These are phyloP conservation scores for Silvanus unidentatus DNA, from an alignment of 2,888 invertebrate species.

Conservation along the genomic window DNA sequence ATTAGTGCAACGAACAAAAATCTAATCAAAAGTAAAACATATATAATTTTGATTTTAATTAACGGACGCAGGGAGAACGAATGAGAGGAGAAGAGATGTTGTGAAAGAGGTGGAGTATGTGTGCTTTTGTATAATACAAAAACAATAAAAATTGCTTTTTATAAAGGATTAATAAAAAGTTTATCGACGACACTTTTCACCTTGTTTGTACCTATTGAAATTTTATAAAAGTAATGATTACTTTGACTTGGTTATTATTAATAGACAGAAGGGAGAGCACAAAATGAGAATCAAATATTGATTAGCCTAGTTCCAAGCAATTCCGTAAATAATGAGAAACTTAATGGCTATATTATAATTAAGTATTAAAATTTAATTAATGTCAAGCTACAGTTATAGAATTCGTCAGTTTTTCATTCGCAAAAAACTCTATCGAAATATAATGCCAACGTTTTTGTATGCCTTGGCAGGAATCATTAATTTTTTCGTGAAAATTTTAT, in stretches of 20 bases:
- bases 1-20: too few species aligned
- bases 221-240: constrained; percentile 2
- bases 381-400: constrained; percentile 16
- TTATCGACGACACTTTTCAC: constrained; percentile 15
- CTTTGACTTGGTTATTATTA: not conserved
- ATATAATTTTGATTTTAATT: too few species aligned
- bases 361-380: constrained; percentile 29
- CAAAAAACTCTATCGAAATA: too few species aligned
- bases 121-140: too few species aligned
- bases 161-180: too few species aligned
- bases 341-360: constrained; percentile 26
- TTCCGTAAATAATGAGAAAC: constrained; percentile 26
- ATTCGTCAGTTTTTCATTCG: constrained; percentile 9
- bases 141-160: too few species aligned
- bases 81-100: too few species aligned
- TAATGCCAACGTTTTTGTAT: constrained; percentile 6
- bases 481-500: too few species aligned
- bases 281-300: constrained; percentile 27
- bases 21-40: too few species aligned
- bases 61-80: too few species aligned
- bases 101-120: too few species aligned
- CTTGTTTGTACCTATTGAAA: constrained; percentile 1
- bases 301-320: constrained; percentile 25
- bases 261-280: constrained; percentile 8
- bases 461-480: too few species aligned